Percentiles rank a stretch among this genome's conserved stretches.
phyloP scores from a whole-genome alignment of 1,140 invertebrate genomes.

The Drosophila persimilis region DNA sequence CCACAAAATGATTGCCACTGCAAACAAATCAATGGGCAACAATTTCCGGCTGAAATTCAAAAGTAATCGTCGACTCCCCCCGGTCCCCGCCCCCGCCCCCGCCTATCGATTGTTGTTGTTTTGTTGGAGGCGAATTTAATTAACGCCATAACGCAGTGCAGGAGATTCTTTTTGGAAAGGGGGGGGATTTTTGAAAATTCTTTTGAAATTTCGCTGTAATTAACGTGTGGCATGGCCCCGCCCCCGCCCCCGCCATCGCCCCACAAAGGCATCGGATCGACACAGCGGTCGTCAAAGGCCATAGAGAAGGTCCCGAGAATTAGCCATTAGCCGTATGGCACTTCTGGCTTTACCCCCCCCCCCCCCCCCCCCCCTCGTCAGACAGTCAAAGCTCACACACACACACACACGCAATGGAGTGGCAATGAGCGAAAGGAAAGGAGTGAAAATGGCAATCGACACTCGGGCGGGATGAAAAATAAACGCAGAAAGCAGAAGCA shows the following conservation, averaged over 20 bases:
- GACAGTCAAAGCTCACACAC: constrained; percentile 41
- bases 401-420: too few species aligned
- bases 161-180: constrained; percentile 12
- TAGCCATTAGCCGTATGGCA: constrained; percentile 11
- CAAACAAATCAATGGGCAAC: constrained; percentile 64
- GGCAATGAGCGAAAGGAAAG: background rate
- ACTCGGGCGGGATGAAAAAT: constrained; percentile 38
- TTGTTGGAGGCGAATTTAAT: constrained; percentile 39
- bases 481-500: constrained; percentile 73
- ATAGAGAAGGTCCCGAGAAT: constrained; percentile 17
- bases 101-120: constrained; percentile 9
- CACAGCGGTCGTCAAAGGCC: too few species aligned
- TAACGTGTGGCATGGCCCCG: constrained; percentile 16
- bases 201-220: constrained; percentile 45
- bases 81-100: too few species aligned
- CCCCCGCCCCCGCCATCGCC: too few species aligned
- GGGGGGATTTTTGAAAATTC: constrained; percentile 30
- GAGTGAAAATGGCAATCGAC: constrained; percentile 47
- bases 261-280: constrained; percentile 16
- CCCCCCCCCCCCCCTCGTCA: background rate
- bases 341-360: too few species aligned
- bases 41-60: constrained; percentile 42
- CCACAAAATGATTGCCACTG: constrained; percentile 73
- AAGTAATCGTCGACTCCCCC: constrained; percentile 43
- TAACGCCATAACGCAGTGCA: constrained; percentile 42